A percentile compares a stretch with the other conserved stretches of the same genome.
Conservation (phyloP, 1,140 invertebrate genomes). For the Aphis gossypii region DNA sequence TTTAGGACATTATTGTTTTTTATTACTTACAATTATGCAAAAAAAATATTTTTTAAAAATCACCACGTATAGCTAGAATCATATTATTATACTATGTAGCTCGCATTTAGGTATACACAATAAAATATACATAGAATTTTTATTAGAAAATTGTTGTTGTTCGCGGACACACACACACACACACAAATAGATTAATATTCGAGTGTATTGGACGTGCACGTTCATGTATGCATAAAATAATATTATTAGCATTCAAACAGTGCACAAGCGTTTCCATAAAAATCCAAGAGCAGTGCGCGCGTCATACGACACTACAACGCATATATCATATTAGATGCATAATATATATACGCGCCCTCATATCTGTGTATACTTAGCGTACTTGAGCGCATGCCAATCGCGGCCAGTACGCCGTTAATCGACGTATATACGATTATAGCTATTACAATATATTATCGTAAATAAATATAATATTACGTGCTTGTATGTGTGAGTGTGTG, state of each 20-base stretch:
- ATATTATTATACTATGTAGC: neutral
- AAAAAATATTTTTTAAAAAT: no score
- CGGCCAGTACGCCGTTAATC: neutral
- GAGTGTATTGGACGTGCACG: neutral
- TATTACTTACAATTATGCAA: no score
- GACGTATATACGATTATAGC: neutral
- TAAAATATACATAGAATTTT: neutral
- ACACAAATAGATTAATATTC: neutral
- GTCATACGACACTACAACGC: neutral
- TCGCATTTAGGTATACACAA: neutral
- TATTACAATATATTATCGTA: conserved; percentile 8
- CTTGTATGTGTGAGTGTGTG: no score
- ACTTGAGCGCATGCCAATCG: conserved; percentile 4
- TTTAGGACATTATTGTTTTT: no score
- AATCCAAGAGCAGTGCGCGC: neutral
- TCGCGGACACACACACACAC: neutral
- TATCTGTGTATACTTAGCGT: neutral
- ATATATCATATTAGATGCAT: neutral
- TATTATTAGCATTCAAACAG: conserved; percentile 12
- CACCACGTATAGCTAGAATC: neutral
- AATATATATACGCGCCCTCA: neutral
- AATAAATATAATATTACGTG: neutral
- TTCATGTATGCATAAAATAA: neutral
- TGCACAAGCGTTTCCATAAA: conserved; percentile 1
- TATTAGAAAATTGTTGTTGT: neutral